phyloP scores from a whole-genome alignment of 1,140 invertebrate species.

The Artemia franciscana region DNA sequence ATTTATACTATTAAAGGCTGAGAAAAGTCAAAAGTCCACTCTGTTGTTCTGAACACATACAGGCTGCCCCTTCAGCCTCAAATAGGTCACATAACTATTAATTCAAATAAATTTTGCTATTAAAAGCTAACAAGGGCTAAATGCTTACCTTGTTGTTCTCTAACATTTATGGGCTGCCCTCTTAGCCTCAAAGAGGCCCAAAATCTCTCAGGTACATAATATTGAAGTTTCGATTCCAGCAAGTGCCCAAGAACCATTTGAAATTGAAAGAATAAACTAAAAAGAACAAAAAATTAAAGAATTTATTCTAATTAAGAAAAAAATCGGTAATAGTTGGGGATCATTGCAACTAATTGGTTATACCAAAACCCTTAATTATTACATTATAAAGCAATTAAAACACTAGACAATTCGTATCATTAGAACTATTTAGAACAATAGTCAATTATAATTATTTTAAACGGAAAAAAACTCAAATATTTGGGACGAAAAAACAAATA shows the following conservation, averaged over 20 bases:
- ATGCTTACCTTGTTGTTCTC: conserved; percentile 28
- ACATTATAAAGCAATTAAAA: conserved; percentile 2
- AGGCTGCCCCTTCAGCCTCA: too few relatives aligned
- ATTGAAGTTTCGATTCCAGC: conserved; percentile 29
- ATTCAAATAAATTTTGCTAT: too few relatives aligned
- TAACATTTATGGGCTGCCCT: conserved; percentile 30
- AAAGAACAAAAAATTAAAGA: conserved; percentile 10
- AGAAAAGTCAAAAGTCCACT: too few relatives aligned
- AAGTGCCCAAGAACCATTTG: conserved; percentile 33
- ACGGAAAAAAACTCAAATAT: too few relatives aligned
- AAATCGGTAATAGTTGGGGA: too few relatives aligned
- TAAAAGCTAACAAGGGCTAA: too few relatives aligned
- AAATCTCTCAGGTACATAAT: conserved; percentile 31
- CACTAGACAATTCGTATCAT: not conserved
- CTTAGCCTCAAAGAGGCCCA: conserved; percentile 32
- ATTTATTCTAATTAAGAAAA: too few relatives aligned
- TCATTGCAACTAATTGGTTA: too few relatives aligned
- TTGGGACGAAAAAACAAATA: too few relatives aligned
- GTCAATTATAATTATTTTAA: not conserved
- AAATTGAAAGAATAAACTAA: conserved; percentile 24
- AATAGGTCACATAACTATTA: too few relatives aligned
- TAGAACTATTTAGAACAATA: not conserved
- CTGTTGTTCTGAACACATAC: too few relatives aligned
- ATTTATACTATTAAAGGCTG: too few relatives aligned
- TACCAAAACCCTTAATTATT: not conserved